Evolutionary conservation across 2,797 vertebrate species (phyloP).

Genomic region (Chaetophractus vellerosus): DNA sequence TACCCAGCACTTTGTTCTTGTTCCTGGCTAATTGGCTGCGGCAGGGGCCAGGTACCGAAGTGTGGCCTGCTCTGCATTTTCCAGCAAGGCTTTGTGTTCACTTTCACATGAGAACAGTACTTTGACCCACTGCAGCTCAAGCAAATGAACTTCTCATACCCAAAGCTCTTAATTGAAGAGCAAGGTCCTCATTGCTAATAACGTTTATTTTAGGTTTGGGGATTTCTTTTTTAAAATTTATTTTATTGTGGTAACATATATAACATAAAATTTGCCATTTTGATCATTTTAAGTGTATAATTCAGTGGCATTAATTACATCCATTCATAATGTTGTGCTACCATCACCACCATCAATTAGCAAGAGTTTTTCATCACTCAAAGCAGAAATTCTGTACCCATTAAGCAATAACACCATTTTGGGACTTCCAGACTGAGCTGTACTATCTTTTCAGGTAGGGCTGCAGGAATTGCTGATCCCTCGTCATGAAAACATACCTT

Average conservation of each 20-base stretch:
- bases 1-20: neutral
- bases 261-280: no score
- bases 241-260: no score
- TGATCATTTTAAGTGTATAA: no score
- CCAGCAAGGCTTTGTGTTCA: neutral
- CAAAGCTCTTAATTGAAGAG: neutral
- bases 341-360: no score
- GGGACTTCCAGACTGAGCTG: neutral
- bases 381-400: no score
- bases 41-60: no score
- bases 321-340: no score
- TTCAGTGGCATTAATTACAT: no score
- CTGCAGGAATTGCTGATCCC: neutral
- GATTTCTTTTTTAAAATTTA: neutral
- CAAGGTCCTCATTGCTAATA: constrained; percentile 16
- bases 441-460: neutral
- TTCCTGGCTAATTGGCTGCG: neutral
- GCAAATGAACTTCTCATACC: neutral
- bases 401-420: no score
- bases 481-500: neutral
- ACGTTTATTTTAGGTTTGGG: neutral
- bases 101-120: neutral
- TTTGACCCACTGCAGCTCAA: neutral
- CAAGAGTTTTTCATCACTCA: no score
- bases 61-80: neutral